Conservation (phyloP, 2,888 invertebrate genomes). For the Ornithoptera alexandrae region DNA sequence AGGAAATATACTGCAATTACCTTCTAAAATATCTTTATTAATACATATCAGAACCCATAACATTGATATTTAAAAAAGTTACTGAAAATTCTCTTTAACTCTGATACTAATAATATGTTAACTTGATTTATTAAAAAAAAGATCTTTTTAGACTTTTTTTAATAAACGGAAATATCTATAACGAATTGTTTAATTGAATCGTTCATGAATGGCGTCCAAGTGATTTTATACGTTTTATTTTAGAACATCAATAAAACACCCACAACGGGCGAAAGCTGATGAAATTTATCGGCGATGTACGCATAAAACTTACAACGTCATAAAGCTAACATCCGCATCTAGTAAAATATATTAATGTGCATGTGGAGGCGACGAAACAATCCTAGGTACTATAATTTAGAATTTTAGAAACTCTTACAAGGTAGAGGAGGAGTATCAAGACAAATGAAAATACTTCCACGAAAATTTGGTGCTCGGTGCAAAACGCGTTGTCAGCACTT, state of each 20-base stretch:
- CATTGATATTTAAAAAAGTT: too few species aligned
- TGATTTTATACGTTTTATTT: conserved; percentile 45
- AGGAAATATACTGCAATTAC: conserved; percentile 9
- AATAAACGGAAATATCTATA: not conserved
- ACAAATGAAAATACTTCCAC: conserved; percentile 1
- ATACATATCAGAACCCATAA: too few species aligned
- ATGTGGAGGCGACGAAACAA: conserved; percentile 21
- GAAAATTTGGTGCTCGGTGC: conserved; percentile 6
- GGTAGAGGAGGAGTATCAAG: not conserved
- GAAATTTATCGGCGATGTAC: conserved; percentile 49
- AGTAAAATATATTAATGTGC: conserved; percentile 36
- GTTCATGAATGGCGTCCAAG: conserved; percentile 33
- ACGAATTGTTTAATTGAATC: conserved; percentile 14
- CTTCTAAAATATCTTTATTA: not conserved
- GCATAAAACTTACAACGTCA: conserved; percentile 41
- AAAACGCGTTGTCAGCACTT: conserved; percentile 16
- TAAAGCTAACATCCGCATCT: conserved; percentile 45
- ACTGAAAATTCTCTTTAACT: too few species aligned
- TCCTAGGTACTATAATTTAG: not conserved
- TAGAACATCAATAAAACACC: conserved; percentile 50
- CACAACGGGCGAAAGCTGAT: conserved; percentile 40
- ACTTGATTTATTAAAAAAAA: too few species aligned
- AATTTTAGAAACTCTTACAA: conserved; percentile 8
- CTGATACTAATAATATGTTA: too few species aligned
- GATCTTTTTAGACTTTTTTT: too few species aligned